Evolutionary conservation across 2,888 invertebrate species (phyloP), one percentile per base, ranked within the genome.

Genomic region (Leuctra nigra): DNA sequence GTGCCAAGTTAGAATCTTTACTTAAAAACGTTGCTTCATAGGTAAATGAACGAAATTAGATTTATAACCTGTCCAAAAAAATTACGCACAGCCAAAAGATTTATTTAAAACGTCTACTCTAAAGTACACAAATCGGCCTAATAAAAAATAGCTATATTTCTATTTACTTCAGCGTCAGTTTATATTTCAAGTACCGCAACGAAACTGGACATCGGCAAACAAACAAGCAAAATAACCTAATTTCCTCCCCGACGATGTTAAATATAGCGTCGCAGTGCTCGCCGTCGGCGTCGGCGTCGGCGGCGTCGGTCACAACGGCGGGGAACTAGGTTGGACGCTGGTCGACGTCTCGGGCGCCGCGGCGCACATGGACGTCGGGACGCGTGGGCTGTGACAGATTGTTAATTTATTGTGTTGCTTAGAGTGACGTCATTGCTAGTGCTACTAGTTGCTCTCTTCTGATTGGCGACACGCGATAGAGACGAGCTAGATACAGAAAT

Each of bases 371-470:
- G 20, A 7, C 20, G 41, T 18, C 18, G 16, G 38, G n/a, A 16
- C 14, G 50, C 35, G 50, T 50, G 50, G 33, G 50, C 13, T 29
- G 14, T 29, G 48, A 48, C 48, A 48, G 16, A 48, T 48, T 20
- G 50, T 16, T 33, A 50, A 50, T 50, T 50, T 50, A 50, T 50
- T 50, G 50, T 50, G 50, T 50, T 50, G 33, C 50, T 50, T n/a
- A 48, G 48, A 48, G 14, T 29, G 29, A 48, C 33, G 48, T 29
- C 48, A 29, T 13, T n/a, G n/a, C n/a, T n/a, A n/a, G n/a, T n/a
- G n/a, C n/a, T n/a, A n/a, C n/a, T 24, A 25, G 9, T 2, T 4
- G 13, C 16, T 48, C n/a, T n/a, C n/a, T 23, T 7, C 16, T 48
- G 48, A 48, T 48, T 48, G 50, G 50, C 14, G 16, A 4, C 3